Evolutionary conservation across 2,113 vertebrate species (phyloP).

Genomic region (Salvelinus fontinalis): DNA sequence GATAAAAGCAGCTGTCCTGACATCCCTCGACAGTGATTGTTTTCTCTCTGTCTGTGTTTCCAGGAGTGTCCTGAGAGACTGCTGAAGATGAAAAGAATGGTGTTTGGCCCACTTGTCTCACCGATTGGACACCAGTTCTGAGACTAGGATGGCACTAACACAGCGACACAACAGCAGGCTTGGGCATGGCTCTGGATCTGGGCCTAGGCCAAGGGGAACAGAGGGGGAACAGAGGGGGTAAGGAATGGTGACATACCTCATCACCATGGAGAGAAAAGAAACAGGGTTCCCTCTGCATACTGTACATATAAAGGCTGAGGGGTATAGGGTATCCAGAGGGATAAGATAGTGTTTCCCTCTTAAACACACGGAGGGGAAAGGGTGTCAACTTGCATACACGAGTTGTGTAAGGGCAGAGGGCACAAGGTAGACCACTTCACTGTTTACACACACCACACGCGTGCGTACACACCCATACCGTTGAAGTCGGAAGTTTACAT

Average conservation of each 20-base stretch:
- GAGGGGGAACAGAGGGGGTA: background rate
- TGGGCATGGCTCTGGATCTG: constrained; percentile 8
- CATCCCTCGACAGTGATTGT: constrained; percentile 39
- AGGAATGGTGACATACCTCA: constrained; percentile 47
- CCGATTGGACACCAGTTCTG: constrained; percentile 60
- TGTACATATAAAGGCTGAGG: constrained; percentile 19
- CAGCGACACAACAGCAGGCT: background rate
- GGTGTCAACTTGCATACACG: constrained; percentile 61
- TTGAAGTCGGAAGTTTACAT: too few relatives aligned
- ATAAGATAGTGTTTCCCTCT: constrained; percentile 42
- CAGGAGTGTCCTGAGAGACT: constrained; percentile 33
- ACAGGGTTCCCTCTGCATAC: constrained; percentile 47
- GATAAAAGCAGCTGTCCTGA: constrained; percentile 51
- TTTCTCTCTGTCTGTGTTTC: constrained; percentile 33
- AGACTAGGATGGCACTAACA: constrained; percentile 44
- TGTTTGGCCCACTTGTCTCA: constrained; percentile 38
- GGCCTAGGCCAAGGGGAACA: constrained; percentile 19
- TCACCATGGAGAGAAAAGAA: constrained; percentile 54
- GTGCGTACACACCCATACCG: background rate
- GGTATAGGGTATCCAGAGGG: constrained; percentile 42
- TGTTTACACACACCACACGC: constrained; percentile 8
- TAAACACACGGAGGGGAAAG: constrained; percentile 43
- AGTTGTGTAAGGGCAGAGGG: constrained; percentile 35
- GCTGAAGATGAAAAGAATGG: constrained; percentile 58
- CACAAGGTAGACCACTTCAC: constrained; percentile 35